phyloP scores from a whole-genome alignment of 2,113 vertebrate genomes.

The Etheostoma cragini region DNA sequence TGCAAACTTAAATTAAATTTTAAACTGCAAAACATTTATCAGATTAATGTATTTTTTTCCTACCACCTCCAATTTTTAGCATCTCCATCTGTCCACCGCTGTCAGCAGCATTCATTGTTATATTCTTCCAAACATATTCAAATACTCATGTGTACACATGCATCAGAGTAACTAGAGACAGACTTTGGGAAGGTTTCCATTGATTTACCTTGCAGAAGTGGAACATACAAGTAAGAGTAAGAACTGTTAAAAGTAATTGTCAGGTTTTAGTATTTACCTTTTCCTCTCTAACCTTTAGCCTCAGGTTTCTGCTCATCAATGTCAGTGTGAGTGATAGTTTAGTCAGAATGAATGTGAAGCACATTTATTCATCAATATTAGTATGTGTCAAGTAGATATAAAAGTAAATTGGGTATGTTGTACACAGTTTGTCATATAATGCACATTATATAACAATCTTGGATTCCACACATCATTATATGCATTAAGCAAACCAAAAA shows the following conservation, averaged over 20 bases:
- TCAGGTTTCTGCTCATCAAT: neutral
- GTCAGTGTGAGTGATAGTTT: neutral
- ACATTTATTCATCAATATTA: neutral
- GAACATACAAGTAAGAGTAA: neutral
- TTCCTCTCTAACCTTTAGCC: neutral
- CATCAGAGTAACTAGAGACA: neutral
- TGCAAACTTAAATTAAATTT: neutral
- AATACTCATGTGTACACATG: neutral
- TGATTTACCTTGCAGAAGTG: conserved; percentile 29
- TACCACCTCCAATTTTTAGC: neutral
- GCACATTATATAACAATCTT: neutral
- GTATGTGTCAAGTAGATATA: neutral
- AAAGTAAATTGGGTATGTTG: neutral
- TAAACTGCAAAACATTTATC: neutral
- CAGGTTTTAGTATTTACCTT: neutral
- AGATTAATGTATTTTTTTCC: neutral
- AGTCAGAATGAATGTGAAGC: neutral
- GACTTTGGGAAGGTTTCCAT: conserved; percentile 3
- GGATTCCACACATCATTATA: neutral
- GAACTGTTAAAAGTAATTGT: neutral
- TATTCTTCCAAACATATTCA: conserved; percentile 1
- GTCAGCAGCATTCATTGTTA: neutral
- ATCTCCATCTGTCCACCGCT: neutral
- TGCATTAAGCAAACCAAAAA: conserved; percentile 63
- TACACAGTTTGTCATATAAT: conserved; percentile 12